Evolutionary conservation across 1,140 invertebrate genomes (phyloP), one percentile per base, ranked within the genome.

Genomic region (Drosophila subpulchrella): DNA sequence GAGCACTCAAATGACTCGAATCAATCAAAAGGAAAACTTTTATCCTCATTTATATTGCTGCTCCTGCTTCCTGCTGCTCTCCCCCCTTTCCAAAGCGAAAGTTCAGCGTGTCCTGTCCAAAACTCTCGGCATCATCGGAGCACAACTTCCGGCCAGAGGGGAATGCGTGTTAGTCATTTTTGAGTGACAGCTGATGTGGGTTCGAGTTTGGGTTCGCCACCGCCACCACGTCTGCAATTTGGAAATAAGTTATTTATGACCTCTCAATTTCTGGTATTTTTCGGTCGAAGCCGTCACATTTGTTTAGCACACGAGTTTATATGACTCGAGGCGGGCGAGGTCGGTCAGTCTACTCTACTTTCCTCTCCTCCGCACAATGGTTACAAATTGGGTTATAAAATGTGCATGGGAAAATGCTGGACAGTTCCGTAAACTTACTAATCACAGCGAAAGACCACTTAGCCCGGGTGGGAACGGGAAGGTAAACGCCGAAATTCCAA

Each of bases 11-110:
- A 68, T 51, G 65, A 66, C 61, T 68, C 65, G 51, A 68, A 68
- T 68, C 65, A 68, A 68, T 68, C 65, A 68, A 68, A 68, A 68
- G 60, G 32, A 68, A 68, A 68, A 68, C 46, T 67, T 67, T 51
- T 65, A 47, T 42, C 56, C 30, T 59, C 56, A 30, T 59, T 58
- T 58, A 46, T 59, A 17, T 42, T 59, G 56, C 41, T 51, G 24
- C 13, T 48, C 6, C 24, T 48, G 17, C 10, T 47, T 46, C 15
- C 8, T 44, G 11, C 20, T 48, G 5, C 6, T 47, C 6, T 15
- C 17, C 12, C 27, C 11, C 30, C 27, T 51, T 34, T 51, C n/a
- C 8, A 6, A 34, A 34, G 32, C 32, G 32, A 34, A 34, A 34
- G 8, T n/a, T 58, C 42, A 24, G 27, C 32, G 50, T 36, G 39